Conservation (phyloP, 2,113 vertebrate genomes). For the Rhea pennata region DNA sequence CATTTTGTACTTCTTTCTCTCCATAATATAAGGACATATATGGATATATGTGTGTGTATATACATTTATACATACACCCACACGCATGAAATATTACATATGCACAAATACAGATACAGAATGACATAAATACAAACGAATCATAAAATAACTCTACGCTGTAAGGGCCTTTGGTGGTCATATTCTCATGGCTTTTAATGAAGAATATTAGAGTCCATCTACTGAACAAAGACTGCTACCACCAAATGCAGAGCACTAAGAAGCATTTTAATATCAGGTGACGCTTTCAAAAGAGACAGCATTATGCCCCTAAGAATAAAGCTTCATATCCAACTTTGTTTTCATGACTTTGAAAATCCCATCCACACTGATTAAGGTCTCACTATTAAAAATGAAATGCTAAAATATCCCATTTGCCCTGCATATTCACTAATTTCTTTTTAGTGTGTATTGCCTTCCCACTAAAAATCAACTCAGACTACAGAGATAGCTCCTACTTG, state of each 20-base stretch:
- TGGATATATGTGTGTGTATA: rapidly evolving
- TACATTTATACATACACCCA: no score
- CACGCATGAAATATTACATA: neutral
- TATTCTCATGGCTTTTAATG: neutral
- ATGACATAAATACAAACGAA: neutral
- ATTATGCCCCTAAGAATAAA: neutral
- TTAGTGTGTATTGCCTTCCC: neutral
- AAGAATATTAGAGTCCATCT: neutral
- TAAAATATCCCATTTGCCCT: neutral
- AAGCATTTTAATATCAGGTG: neutral
- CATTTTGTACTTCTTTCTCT: neutral
- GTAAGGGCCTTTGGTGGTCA: neutral
- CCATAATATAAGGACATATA: no score
- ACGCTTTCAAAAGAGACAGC: neutral
- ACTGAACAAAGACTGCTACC: neutral
- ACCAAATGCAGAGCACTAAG: neutral
- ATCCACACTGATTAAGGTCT: neutral
- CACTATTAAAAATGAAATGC: neutral
- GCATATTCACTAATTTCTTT: neutral
- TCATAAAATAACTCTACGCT: neutral
- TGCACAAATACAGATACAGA: neutral
- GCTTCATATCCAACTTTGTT: neutral
- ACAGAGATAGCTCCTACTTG: neutral
- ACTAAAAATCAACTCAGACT: neutral
- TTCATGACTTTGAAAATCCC: neutral